Conservation (phyloP, 1,140 invertebrate genomes). For the Onthophagus taurus region DNA sequence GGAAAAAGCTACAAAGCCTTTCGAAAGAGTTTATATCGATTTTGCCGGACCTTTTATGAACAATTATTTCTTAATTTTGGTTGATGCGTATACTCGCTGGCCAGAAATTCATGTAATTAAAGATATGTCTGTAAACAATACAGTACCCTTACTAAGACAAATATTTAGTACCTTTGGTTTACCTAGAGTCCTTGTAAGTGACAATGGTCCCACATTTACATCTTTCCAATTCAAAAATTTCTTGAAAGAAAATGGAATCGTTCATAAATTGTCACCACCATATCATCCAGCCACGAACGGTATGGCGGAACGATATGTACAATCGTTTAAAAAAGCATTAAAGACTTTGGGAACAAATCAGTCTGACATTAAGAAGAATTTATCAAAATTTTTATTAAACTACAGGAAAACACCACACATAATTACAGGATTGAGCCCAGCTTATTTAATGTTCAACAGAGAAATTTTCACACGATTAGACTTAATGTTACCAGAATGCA, state of each 20-base stretch:
- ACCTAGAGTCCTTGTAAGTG: slow-evolving; percentile 18
- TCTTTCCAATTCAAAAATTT: slow-evolving; percentile 3
- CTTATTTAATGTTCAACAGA: too few species aligned
- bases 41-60: slow-evolving; percentile 22
- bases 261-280: slow-evolving; percentile 4
- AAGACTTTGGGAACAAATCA: background rate
- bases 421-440: too few species aligned
- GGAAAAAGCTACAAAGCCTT: background rate
- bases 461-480: too few species aligned
- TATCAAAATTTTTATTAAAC: slow-evolving; percentile 5
- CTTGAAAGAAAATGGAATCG: slow-evolving; percentile 5
- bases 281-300: slow-evolving; percentile 3
- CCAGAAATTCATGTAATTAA: slow-evolving; percentile 20
- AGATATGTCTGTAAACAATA: background rate
- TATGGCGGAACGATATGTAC: slow-evolving; percentile 5
- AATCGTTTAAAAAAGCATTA: slow-evolving; percentile 3
- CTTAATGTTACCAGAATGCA: too few species aligned
- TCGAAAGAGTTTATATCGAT: slow-evolving; percentile 26
- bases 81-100: slow-evolving; percentile 28
- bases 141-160: slow-evolving; percentile 14
- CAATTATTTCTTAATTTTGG: slow-evolving; percentile 24
- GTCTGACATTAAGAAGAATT: background rate
- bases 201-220: slow-evolving; percentile 20
- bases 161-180: slow-evolving; percentile 21
- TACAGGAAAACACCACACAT: slow-evolving; percentile 4